These are phyloP conservation scores for Lepilemur ruficaudatus DNA, from an alignment of 2,797 vertebrate species.

Conservation along the genomic window DNA sequence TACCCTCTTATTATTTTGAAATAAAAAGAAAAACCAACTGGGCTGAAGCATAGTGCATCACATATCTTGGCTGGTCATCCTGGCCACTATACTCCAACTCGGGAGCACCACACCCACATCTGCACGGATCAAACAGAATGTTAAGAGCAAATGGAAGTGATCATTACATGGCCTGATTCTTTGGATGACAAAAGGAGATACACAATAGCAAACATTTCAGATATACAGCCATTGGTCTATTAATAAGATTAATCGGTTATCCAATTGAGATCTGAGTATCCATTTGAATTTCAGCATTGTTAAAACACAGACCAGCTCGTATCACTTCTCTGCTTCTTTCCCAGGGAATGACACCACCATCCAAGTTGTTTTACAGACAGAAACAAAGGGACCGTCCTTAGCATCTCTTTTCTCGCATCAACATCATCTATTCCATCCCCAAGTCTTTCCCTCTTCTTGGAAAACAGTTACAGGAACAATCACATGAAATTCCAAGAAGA, in stretches of 20 bases:
- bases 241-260: not conserved
- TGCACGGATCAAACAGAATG: not conserved
- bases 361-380: not conserved
- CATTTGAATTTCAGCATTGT: not conserved
- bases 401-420: not conserved
- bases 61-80: not conserved
- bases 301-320: not conserved
- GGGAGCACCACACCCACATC: rapidly evolving
- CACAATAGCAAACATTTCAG: not conserved
- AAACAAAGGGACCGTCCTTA: not conserved
- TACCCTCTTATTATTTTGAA: not conserved
- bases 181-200: not conserved
- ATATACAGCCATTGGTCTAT: not conserved
- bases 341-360: not conserved
- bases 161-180: not conserved
- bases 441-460: constrained; percentile 58
- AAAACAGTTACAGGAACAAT: constrained; percentile 62
- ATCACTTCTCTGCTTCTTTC: not conserved
- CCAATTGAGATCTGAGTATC: not conserved
- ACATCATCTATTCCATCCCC: not conserved
- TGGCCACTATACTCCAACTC: not conserved
- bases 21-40: not conserved
- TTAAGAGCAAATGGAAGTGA: not conserved
- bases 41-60: too few relatives aligned
- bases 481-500: constrained; percentile 66